Evolutionary conservation across 1,140 invertebrate species (phyloP).

Genomic region (Cyrtorhinus lividipennis): DNA sequence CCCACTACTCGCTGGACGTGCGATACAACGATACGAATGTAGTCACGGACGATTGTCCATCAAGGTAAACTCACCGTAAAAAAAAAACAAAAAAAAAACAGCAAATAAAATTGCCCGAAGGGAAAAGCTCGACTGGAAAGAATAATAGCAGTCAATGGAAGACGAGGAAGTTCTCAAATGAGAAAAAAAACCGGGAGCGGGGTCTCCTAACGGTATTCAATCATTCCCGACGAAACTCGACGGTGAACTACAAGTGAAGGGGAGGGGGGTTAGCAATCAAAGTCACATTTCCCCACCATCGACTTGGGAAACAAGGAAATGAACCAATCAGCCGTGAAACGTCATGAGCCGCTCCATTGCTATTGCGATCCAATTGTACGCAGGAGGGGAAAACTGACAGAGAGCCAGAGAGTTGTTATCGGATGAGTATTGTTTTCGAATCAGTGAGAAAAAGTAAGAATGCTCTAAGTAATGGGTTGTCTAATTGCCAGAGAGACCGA

Average conservation of each 20-base stretch:
- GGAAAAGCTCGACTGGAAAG: too few relatives aligned
- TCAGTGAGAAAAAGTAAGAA: too few relatives aligned
- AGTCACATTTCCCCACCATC: neutral
- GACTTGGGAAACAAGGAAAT: neutral
- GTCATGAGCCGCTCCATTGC: neutral
- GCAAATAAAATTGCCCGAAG: too few relatives aligned
- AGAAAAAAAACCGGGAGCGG: neutral
- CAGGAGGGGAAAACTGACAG: neutral
- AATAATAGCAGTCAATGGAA: constrained; percentile 4
- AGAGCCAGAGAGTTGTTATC: neutral
- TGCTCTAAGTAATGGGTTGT: too few relatives aligned
- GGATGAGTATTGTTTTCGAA: too few relatives aligned
- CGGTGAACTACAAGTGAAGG: neutral
- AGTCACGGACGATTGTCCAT: too few relatives aligned
- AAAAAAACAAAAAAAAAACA: too few relatives aligned
- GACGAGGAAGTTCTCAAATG: neutral
- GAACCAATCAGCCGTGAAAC: constrained; percentile 6
- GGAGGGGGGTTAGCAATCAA: neutral
- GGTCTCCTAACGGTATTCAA: neutral
- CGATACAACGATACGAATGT: too few relatives aligned
- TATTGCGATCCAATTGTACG: neutral
- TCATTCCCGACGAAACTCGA: neutral
- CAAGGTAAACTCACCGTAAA: too few relatives aligned
- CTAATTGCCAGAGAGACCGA: too few relatives aligned
- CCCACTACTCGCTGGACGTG: too few relatives aligned